Conservation (phyloP, 2,797 vertebrate species). For the Zalophus californianus region DNA sequence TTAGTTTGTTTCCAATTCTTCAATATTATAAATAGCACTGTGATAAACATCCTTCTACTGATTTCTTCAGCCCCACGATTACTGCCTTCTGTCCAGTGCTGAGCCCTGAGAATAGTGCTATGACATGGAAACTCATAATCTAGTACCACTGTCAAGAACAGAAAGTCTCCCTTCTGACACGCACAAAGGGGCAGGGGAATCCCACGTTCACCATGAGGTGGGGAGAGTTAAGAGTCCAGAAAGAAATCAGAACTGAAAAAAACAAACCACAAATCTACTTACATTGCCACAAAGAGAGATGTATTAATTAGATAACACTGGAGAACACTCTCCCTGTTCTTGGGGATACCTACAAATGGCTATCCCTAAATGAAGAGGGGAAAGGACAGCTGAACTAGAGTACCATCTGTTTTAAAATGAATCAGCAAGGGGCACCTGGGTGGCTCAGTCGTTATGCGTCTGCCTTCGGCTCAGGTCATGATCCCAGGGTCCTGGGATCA, state of each 20-base stretch:
- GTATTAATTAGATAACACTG: not conserved
- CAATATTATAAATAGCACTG: not conserved
- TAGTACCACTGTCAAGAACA: not conserved
- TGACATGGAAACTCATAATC: not conserved
- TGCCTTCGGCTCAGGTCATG: too few relatives aligned
- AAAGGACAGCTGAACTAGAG: not conserved
- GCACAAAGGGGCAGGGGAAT: not conserved
- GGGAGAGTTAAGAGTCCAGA: not conserved
- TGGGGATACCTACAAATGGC: not conserved
- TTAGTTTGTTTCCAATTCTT: conserved; percentile 27
- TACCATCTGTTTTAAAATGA: not conserved
- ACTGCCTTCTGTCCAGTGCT: not conserved
- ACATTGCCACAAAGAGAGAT: not conserved
- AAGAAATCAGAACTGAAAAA: not conserved
- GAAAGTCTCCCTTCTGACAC: not conserved
- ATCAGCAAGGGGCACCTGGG: not conserved
- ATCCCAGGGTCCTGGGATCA: too few relatives aligned
- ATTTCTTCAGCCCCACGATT: not conserved
- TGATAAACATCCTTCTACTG: not conserved
- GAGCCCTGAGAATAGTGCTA: not conserved
- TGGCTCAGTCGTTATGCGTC: too few relatives aligned
- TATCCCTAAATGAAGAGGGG: not conserved
- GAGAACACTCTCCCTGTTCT: not conserved
- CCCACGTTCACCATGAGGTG: not conserved
- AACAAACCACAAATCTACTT: not conserved